These are phyloP conservation scores for Xestia sexstrigata DNA, from an alignment of 2,888 invertebrate genomes.

Conservation along the genomic window DNA sequence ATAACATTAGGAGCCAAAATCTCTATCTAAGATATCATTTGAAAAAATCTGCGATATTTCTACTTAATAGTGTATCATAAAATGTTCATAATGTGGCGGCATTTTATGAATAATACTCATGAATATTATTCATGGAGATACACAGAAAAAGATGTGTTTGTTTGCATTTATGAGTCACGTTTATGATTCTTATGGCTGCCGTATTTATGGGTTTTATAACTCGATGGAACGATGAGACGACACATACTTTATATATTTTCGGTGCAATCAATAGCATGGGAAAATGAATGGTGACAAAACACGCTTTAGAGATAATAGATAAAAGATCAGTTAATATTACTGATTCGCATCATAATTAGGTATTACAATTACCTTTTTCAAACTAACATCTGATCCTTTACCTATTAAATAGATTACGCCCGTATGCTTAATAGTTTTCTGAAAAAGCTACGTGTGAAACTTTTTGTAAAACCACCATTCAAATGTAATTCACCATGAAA, in stretches of 20 bases:
- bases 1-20: slow-evolving; percentile 34
- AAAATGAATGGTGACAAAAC: not conserved
- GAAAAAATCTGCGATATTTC: slow-evolving; percentile 12
- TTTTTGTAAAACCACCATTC: not conserved
- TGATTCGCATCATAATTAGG: not conserved
- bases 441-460: no score
- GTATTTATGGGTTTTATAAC: slow-evolving; percentile 29
- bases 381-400: not conserved
- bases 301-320: not conserved
- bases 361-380: not conserved
- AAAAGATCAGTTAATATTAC: not conserved
- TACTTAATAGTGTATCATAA: slow-evolving; percentile 10
- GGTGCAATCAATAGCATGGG: not conserved
- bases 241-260: slow-evolving; percentile 5
- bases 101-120: slow-evolving; percentile 18
- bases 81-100: not conserved
- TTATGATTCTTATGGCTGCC: slow-evolving; percentile 22
- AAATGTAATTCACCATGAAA: not conserved
- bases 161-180: slow-evolving; percentile 24
- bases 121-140: slow-evolving; percentile 23
- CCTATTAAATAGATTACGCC: not conserved
- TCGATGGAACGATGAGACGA: not conserved
- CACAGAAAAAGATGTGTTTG: slow-evolving; percentile 33
- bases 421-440: not conserved
- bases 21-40: slow-evolving; percentile 6